phyloP scores from a whole-genome alignment of 2,888 invertebrate species.

The Calephelis perditalis region DNA sequence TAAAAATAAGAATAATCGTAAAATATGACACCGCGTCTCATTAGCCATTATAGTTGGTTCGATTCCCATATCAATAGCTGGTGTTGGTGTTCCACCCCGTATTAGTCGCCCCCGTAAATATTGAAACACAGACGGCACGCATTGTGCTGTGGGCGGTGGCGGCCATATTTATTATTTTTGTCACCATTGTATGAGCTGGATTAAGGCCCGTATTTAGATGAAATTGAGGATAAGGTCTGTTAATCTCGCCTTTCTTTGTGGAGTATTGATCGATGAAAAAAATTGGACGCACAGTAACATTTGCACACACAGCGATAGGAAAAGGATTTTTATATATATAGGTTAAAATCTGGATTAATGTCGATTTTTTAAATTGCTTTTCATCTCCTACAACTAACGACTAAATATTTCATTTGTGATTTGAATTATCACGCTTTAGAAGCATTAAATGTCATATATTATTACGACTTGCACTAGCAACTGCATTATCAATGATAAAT shows the following conservation, averaged over 20 bases:
- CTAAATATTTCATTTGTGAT: no score
- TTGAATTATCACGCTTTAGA: conserved; percentile 25
- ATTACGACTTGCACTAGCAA: conserved; percentile 2
- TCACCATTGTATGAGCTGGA: conserved; percentile 66
- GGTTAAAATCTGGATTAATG: no score
- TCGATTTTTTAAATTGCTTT: no score
- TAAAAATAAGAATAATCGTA: no score
- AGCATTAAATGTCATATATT: conserved; percentile 23
- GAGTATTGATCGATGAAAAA: conserved; percentile 53
- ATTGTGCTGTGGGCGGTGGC: conserved; percentile 51
- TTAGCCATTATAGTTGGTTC: conserved; percentile 14
- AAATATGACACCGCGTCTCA: background rate
- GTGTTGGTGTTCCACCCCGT: conserved; percentile 52
- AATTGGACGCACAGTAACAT: background rate
- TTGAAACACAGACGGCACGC: conserved; percentile 51
- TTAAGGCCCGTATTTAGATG: conserved; percentile 75
- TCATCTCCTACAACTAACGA: no score
- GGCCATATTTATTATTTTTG: conserved; percentile 76
- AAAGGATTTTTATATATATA: no score
- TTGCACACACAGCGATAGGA: no score
- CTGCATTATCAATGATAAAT: conserved; percentile 29
- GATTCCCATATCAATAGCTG: conserved; percentile 51
- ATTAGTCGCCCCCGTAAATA: conserved; percentile 67
- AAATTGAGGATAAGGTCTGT: conserved; percentile 73
- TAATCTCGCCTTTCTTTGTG: conserved; percentile 62